Conservation (phyloP, 2,797 vertebrate genomes). For the Danio tinwini region DNA sequence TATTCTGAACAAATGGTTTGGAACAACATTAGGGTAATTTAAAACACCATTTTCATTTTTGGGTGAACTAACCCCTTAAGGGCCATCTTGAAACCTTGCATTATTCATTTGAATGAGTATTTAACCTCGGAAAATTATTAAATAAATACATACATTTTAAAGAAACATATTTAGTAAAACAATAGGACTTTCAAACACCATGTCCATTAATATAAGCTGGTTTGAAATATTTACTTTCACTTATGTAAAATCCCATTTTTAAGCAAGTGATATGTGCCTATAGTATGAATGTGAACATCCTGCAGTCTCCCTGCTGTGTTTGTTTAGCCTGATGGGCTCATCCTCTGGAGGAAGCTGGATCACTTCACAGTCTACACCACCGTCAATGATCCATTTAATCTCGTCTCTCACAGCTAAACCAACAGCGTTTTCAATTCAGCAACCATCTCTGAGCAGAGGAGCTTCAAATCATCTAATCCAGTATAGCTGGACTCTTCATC, state of each 20-base stretch:
- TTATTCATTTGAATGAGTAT: no score
- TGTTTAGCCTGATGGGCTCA: constrained; percentile 89
- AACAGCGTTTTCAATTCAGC: constrained; percentile 73
- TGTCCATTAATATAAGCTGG: background rate
- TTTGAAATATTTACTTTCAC: constrained; percentile 3
- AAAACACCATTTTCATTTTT: no score
- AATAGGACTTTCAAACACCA: background rate
- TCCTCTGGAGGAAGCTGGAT: constrained; percentile 77
- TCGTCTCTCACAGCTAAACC: constrained; percentile 83
- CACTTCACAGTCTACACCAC: constrained; percentile 87
- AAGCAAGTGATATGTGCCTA: constrained; percentile 69
- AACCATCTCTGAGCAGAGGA: constrained; percentile 51
- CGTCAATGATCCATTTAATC: constrained; percentile 96
- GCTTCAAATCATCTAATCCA: constrained; percentile 11
- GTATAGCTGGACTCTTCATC: background rate
- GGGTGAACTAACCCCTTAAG: no score
- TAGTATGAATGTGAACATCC: constrained; percentile 3
- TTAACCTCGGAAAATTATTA: no score
- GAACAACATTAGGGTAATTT: no score
- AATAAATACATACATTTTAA: no score
- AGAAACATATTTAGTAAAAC: no score
- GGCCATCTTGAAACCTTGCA: no score
- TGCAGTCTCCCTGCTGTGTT: constrained; percentile 80
- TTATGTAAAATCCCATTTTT: background rate
- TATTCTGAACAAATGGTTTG: no score